A percentile compares a stretch with the other conserved stretches of the same genome.
phyloP scores from a whole-genome alignment of 2,888 invertebrate genomes.

The Eristalis intricaria region DNA sequence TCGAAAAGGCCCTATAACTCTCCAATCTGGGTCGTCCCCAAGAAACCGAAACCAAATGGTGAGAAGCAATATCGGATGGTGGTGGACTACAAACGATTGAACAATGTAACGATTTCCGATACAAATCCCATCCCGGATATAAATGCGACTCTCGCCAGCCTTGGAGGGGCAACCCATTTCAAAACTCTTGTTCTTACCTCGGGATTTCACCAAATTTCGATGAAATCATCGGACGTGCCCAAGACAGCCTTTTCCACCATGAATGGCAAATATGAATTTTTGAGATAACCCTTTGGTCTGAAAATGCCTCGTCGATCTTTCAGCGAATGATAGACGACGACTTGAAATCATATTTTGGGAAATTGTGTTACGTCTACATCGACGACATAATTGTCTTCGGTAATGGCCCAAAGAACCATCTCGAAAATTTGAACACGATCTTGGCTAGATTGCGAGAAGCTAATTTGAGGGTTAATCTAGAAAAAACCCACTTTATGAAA shows the following conservation, averaged over 20 bases:
- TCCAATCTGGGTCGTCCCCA: constrained; percentile 73
- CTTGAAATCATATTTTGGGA: constrained; percentile 48
- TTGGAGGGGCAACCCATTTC: constrained; percentile 66
- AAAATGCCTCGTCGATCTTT: constrained; percentile 39
- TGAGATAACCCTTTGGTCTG: not conserved
- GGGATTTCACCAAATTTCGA: constrained; percentile 71
- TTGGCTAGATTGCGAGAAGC: not conserved
- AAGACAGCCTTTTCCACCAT: too few relatives aligned
- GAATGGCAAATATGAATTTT: too few relatives aligned
- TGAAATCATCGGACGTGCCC: too few relatives aligned
- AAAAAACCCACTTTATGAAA: too few relatives aligned
- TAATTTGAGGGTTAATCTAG: constrained; percentile 35
- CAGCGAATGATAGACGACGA: constrained; percentile 72
- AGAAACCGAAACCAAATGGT: constrained; percentile 65
- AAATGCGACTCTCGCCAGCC: constrained; percentile 55
- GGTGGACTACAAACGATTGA: constrained; percentile 69
- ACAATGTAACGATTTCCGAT: constrained; percentile 66
- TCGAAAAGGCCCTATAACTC: constrained; percentile 74
- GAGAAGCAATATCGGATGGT: constrained; percentile 70
- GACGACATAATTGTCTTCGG: too few relatives aligned
- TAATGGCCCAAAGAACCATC: not conserved
- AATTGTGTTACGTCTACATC: not conserved
- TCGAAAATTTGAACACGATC: not conserved
- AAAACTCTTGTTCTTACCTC: constrained; percentile 70
- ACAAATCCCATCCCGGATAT: constrained; percentile 26